Base-by-base conservation (phyloP, 2,797 vertebrate genomes). In the Sebastiscus albofasciatus region DNA sequence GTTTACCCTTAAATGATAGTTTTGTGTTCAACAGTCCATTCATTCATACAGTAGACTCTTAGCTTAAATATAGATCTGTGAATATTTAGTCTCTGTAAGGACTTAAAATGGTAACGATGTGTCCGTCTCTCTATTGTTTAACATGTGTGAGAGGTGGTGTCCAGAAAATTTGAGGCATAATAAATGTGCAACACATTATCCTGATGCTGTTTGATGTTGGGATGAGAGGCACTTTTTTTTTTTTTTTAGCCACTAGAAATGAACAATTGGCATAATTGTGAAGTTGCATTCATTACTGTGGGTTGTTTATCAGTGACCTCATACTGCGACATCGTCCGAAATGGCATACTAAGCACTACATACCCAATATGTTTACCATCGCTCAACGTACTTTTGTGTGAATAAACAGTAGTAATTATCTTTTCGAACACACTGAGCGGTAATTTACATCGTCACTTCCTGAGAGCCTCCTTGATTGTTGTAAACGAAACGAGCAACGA, bases 1-100 rank as follows among this genome's bases (percentile, higher is more conserved):
- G 79, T 88, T 92, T 84, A 84, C 73, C 54, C 29, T 73, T 73
- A 46, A 75, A 81, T 79, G 52, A 73, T 60, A 76, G 27, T 71
- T 81, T 55, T 77, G 54, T 73, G 22, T 61, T 70, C 46, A 67
- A 56, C 24, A 56, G 72, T 66, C 34, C 27, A 36, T 84, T 70
- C 62, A 34, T 70, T 62, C 11, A 49, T 20, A 13, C 31, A 26
- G 6, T 65, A 4, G 20, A 56, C 27, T 46, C 29, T 20, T 14
- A 75, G 42, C 75, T 62, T 72, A 34, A 60, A 70, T 59, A 33
- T 64, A 72, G 61, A 74, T 79, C 65, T 34, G 56, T 55, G 42
- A 72, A 52, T 64, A 55, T 77, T 65, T 36, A 20, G 52, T 33
- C 33, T 61, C 27, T 65, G 8, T n/a, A 55, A 72, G 24, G 13